Conservation (phyloP, 2,888 invertebrate genomes). For the Drosophila kuntzei region DNA sequence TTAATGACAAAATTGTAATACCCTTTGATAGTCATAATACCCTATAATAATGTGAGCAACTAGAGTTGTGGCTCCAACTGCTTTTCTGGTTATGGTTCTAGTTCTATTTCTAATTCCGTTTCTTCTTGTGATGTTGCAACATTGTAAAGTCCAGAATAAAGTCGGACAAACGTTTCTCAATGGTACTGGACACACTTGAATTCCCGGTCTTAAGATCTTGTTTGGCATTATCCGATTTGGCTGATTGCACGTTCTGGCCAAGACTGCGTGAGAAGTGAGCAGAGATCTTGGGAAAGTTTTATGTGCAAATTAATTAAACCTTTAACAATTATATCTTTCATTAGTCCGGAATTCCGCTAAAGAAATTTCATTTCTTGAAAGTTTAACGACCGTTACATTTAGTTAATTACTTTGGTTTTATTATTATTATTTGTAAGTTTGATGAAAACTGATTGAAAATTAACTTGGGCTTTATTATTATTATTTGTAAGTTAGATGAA, state of each 20-base stretch:
- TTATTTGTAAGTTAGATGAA: constrained; percentile 9
- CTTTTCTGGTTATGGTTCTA: constrained; percentile 28
- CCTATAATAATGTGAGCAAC: constrained; percentile 9
- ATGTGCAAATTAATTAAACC: constrained; percentile 68
- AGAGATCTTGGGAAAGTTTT: constrained; percentile 69
- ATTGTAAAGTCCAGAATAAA: constrained; percentile 32
- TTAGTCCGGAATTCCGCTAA: constrained; percentile 59
- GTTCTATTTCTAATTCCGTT: constrained; percentile 33
- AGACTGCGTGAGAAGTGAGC: constrained; percentile 51
- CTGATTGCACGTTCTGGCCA: constrained; percentile 47
- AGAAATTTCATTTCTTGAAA: constrained; percentile 57
- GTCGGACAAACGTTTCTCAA: constrained; percentile 56
- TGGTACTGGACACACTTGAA: constrained; percentile 57
- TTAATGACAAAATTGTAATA: neutral
- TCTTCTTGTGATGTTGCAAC: constrained; percentile 48
- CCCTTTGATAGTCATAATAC: neutral
- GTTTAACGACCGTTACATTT: constrained; percentile 72
- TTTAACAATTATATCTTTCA: constrained; percentile 40
- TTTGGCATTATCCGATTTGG: constrained; percentile 20
- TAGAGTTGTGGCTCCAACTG: constrained; percentile 27
- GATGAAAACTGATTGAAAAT: neutral
- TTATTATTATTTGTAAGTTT: constrained; percentile 13
- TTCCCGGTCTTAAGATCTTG: neutral
- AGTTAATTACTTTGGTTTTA: constrained; percentile 47
- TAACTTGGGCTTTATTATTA: constrained; percentile 28